Evolutionary conservation across 1,140 invertebrate species (phyloP).

Genomic region (Babylonia areolata): DNA sequence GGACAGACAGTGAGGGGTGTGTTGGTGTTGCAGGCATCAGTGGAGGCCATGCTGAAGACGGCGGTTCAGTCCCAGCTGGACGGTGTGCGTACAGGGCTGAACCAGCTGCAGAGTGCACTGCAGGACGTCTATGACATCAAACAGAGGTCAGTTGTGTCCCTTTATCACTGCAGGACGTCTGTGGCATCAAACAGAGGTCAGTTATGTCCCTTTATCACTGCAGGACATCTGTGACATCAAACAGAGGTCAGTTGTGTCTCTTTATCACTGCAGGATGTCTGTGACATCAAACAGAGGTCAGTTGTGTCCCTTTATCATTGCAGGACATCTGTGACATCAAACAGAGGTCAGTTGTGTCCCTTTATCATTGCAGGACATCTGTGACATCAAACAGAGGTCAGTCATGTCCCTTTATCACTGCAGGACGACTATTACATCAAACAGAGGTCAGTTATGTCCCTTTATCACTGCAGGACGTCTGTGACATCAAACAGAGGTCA

Average conservation of each 20-base stretch:
- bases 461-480: conserved; percentile 88
- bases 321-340: no score
- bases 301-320: no score
- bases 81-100: conserved; percentile 94
- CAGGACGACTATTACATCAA: conserved; percentile 81
- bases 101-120: conserved; percentile 85
- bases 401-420: conserved; percentile 78
- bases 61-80: conserved; percentile 98
- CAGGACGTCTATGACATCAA: conserved; percentile 88
- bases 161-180: no score
- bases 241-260: conserved; percentile 70
- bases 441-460: conserved; percentile 70
- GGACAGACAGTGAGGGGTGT: no score
- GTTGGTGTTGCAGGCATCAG: conserved; percentile 86
- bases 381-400: no score
- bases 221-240: no score
- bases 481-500: conserved; percentile 84
- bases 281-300: conserved; percentile 86
- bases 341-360: conserved; percentile 70
- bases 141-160: conserved; percentile 80
- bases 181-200: not conserved
- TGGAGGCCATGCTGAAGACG: conserved; percentile 98
- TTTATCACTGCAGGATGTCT: no score
- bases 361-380: conserved; percentile 88
- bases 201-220: not conserved